Evolutionary conservation across 2,797 vertebrate species (phyloP).

Genomic region (Esox masquinongy): DNA sequence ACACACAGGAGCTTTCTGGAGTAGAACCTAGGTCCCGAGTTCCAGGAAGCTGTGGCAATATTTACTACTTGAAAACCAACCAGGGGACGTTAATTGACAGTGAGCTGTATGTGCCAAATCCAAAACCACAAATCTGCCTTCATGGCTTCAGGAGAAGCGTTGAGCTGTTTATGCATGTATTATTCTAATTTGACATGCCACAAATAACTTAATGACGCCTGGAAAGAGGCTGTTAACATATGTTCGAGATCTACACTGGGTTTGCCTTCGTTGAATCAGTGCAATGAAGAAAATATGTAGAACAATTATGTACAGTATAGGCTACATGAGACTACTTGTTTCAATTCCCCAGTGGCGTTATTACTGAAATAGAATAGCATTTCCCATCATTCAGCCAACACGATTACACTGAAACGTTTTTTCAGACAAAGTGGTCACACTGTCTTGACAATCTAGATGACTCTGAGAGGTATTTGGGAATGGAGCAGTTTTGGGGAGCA

Average conservation of each 20-base stretch:
- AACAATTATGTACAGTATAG: neutral
- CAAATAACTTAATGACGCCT: slow-evolving; percentile 1
- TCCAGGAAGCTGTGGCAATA: slow-evolving; percentile 10
- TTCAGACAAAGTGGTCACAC: too few relatives aligned
- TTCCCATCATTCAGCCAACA: neutral
- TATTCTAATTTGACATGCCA: slow-evolving; percentile 4
- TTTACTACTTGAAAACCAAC: slow-evolving; percentile 23
- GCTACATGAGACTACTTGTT: neutral
- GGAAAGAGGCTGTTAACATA: neutral
- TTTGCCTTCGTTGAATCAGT: neutral
- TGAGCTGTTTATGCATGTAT: neutral
- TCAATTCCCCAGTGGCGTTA: neutral
- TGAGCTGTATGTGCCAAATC: slow-evolving; percentile 19
- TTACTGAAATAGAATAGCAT: neutral
- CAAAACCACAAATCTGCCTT: neutral
- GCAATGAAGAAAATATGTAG: neutral
- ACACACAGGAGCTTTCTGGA: slow-evolving; percentile 33
- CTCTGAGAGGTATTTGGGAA: neutral
- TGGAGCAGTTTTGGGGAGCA: neutral
- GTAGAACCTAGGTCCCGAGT: slow-evolving; percentile 23
- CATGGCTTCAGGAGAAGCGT: neutral
- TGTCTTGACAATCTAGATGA: neutral
- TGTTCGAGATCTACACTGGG: neutral
- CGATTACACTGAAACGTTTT: neutral
- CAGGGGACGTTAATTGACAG: slow-evolving; percentile 19